Base-by-base conservation (phyloP, 2,797 vertebrate genomes). In the Mus spretus region DNA sequence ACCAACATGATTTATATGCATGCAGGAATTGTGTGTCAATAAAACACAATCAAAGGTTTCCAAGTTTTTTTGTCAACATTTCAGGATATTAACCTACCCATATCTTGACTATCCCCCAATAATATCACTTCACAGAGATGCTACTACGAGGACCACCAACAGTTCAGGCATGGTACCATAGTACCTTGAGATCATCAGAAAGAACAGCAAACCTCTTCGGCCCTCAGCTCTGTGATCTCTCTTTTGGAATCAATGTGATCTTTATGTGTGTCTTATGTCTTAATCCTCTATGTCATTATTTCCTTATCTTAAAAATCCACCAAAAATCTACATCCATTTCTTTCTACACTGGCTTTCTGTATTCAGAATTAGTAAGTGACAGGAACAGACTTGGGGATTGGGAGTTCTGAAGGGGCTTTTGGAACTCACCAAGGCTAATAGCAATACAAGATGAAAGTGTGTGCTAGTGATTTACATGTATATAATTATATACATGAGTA, bases 391-490 rank as follows among this genome's bases (percentile, higher is more conserved):
- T 93, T 91, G 10, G 31, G 80, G 17, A 88, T 74, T 74, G 65
- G 87, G 14, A 15, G 4, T 26, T 95, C 22, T 53, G 20, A 93
- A 89, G 53, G 26, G 57, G 59, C 37, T 92, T 93, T 95, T 74
- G 26, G 47, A 91, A 28, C 19, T 72, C 17, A n/a, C n/a, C 14
- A 86, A 90, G 61, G 20, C 20, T 93, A 91, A 94, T 79, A 78
- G 86, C 10, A 90, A 93, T 94, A 92, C 24, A 70, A 96, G 95
- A 93, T 77, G 47, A 63, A 96, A 95, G 96, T 95, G 11, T 37
- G 94, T n/a, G 91, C 0, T 0, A 92, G 77, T 89, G 97, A 97
- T 97, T 97, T 93, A 93, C 98, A 88, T 74, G 91, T 97, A 97
- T 91, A 96, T 88, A 97, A 97, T 96, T 67, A 63, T 31, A 75